These are phyloP conservation scores for Podarcis raffonei DNA, from an alignment of 2,113 vertebrate species.

Conservation along the genomic window DNA sequence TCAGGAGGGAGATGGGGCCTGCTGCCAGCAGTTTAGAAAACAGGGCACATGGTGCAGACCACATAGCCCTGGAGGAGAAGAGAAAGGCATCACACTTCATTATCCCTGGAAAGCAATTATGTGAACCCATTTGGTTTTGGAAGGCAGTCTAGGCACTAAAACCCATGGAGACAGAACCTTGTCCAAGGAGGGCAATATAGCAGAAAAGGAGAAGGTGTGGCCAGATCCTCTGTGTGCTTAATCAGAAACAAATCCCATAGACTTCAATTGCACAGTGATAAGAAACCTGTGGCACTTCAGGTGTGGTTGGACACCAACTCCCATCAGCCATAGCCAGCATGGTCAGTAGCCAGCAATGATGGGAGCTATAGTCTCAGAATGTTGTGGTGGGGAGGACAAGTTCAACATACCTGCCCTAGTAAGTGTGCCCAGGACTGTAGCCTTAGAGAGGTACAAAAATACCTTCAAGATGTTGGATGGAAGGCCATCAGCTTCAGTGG, in stretches of 20 bases:
- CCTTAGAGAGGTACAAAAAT: too few relatives aligned
- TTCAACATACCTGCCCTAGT: too few relatives aligned
- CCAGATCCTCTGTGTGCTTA: not conserved
- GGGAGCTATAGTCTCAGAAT: too few relatives aligned
- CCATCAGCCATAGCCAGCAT: too few relatives aligned
- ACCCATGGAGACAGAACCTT: too few relatives aligned
- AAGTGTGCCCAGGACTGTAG: too few relatives aligned
- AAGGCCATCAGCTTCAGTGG: too few relatives aligned
- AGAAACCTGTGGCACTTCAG: too few relatives aligned
- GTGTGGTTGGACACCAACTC: too few relatives aligned
- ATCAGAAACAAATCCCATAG: not conserved
- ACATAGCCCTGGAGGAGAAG: not conserved
- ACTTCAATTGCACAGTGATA: not conserved
- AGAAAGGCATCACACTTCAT: fast-evolving
- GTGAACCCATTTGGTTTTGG: not conserved
- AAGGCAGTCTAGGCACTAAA: not conserved
- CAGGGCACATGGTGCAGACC: not conserved
- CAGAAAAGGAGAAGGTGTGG: not conserved
- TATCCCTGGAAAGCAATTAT: not conserved
- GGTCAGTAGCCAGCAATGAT: too few relatives aligned
- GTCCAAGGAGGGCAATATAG: not conserved
- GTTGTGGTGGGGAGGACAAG: too few relatives aligned
- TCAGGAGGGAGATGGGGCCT: not conserved
- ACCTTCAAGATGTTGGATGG: too few relatives aligned
- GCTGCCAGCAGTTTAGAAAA: not conserved